phyloP scores from a whole-genome alignment of 2,797 vertebrate genomes.

The Sphaeramia orbicularis region DNA sequence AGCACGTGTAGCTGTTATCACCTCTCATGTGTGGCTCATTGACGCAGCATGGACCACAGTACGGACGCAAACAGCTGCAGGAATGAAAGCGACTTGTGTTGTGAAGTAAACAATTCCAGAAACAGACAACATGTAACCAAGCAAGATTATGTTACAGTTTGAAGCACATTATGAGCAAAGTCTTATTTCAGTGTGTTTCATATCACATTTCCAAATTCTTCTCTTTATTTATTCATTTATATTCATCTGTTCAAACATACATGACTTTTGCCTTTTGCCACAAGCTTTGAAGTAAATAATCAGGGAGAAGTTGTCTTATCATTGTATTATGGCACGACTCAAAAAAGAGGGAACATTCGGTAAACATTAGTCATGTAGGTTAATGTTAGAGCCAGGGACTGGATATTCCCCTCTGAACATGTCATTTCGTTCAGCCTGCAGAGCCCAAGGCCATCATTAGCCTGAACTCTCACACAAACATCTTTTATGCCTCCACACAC shows the following conservation, averaged over 20 bases:
- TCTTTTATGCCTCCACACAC: slow-evolving; percentile 56
- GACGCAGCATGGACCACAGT: slow-evolving; percentile 29
- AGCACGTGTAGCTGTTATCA: slow-evolving; percentile 69
- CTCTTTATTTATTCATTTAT: neutral
- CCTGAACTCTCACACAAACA: slow-evolving; percentile 54
- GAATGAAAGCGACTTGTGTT: slow-evolving; percentile 45
- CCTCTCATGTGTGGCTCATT: slow-evolving; percentile 54
- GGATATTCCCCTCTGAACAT: slow-evolving; percentile 75
- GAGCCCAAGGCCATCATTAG: slow-evolving; percentile 73
- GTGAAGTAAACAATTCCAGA: slow-evolving; percentile 51
- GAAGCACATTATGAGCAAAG: too few relatives aligned
- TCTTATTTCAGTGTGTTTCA: neutral
- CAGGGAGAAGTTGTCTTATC: slow-evolving; percentile 44
- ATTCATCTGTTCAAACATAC: neutral
- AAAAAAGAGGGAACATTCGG: slow-evolving; percentile 40
- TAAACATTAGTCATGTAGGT: slow-evolving; percentile 70
- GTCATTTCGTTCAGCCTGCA: slow-evolving; percentile 72
- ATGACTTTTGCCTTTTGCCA: slow-evolving; percentile 15
- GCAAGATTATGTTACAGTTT: neutral
- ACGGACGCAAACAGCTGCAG: slow-evolving; percentile 63
- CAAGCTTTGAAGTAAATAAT: slow-evolving; percentile 26
- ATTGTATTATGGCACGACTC: slow-evolving; percentile 29
- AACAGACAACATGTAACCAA: slow-evolving; percentile 9
- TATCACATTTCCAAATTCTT: neutral
- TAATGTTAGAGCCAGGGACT: slow-evolving; percentile 64